These are phyloP conservation scores for Callospermophilus lateralis DNA, from an alignment of 2,113 vertebrate species.

Conservation along the genomic window DNA sequence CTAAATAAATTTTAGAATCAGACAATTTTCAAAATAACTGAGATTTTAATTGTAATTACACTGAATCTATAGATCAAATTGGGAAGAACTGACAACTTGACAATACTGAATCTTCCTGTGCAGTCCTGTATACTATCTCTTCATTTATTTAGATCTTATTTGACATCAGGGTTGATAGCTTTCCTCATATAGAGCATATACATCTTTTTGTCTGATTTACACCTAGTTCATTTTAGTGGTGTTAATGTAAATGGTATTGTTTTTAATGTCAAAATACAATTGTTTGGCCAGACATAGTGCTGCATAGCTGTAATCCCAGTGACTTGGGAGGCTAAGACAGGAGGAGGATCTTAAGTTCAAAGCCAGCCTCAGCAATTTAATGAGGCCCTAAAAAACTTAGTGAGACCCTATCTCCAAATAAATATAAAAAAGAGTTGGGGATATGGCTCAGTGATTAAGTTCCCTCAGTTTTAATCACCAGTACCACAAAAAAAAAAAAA, in stretches of 20 bases:
- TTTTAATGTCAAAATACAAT: not conserved
- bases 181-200: not conserved
- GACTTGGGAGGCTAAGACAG: no score
- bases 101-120: not conserved
- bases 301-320: no score
- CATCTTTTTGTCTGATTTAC: not conserved
- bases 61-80: not conserved
- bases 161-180: not conserved
- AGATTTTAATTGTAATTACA: not conserved
- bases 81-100: not conserved
- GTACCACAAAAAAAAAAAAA: no score
- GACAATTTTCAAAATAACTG: not conserved
- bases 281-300: not conserved
- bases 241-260: not conserved
- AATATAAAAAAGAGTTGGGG: no score
- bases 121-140: not conserved
- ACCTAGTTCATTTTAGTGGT: not conserved
- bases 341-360: no score
- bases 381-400: no score
- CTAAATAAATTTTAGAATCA: not conserved
- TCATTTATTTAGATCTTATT: not conserved
- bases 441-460: no score
- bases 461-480: no score
- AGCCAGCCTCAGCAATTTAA: no score
- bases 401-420: no score